Percentiles rank a stretch among this genome's conserved stretches.
Evolutionary conservation across 2,888 invertebrate species (phyloP).

Genomic region (Yponomeuta sedellus): DNA sequence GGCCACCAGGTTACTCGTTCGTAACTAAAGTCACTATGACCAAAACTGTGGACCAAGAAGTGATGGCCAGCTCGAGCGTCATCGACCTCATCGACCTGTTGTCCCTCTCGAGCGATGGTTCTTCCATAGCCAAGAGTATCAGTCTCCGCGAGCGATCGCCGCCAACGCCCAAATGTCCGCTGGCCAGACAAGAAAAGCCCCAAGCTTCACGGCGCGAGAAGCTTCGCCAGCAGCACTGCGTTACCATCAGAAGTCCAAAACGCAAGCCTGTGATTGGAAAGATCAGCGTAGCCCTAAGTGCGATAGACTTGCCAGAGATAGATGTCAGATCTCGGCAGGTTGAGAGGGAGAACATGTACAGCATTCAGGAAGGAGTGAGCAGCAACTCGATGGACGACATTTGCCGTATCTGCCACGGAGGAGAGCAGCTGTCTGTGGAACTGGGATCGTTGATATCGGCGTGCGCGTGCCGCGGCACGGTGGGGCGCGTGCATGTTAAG

Average conservation of each 20-base stretch:
- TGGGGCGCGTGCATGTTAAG: conserved; percentile 82
- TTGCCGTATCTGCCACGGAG: conserved; percentile 70
- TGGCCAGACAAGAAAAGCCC: background rate
- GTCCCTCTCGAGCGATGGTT: background rate
- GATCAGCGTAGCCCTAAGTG: background rate
- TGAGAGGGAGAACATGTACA: background rate
- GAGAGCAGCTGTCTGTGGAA: conserved; percentile 44
- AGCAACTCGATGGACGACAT: conserved; percentile 33
- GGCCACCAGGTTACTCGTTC: background rate
- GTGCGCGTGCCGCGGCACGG: conserved; percentile 77
- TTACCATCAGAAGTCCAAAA: conserved; percentile 60
- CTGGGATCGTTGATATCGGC: conserved; percentile 59
- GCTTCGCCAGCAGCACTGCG: conserved; percentile 37
- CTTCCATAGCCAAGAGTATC: background rate
- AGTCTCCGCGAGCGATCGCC: background rate
- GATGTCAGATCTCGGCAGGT: background rate
- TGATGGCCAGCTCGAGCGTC: background rate
- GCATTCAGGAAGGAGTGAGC: background rate
- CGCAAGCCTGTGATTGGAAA: conserved; percentile 36
- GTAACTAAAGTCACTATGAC: background rate
- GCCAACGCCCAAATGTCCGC: background rate
- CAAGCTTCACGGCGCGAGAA: background rate
- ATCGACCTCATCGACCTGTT: background rate
- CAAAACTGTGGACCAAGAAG: background rate
- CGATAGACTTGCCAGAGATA: background rate